Conservation (phyloP, 2,797 vertebrate genomes). For the Ctenopoma kingsleyae region DNA sequence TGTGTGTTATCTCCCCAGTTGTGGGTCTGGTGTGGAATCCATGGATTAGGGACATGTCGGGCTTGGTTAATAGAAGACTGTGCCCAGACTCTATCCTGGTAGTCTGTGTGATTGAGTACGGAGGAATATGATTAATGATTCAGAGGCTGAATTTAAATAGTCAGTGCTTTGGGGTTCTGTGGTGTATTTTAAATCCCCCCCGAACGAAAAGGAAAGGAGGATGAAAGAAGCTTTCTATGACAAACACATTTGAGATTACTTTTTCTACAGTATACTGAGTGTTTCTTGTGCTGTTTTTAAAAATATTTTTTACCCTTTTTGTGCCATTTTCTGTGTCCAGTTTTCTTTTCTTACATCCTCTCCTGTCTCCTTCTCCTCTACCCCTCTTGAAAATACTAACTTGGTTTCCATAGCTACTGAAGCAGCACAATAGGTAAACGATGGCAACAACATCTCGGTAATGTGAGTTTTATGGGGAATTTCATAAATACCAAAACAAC, state of each 20-base stretch:
- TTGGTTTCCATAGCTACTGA: conserved; percentile 80
- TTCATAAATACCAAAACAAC: conserved; percentile 6
- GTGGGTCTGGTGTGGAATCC: conserved; percentile 53
- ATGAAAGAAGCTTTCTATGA: too few relatives aligned
- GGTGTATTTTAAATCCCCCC: conserved; percentile 30
- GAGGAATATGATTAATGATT: conserved; percentile 69
- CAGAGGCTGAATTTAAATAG: conserved; percentile 55
- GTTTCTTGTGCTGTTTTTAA: neutral
- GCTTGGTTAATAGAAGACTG: conserved; percentile 66
- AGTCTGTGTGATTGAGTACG: conserved; percentile 56
- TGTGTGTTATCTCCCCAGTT: conserved; percentile 67
- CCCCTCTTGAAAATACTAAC: conserved; percentile 54
- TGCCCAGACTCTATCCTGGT: conserved; percentile 42
- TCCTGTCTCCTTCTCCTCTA: conserved; percentile 15
- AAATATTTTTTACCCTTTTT: conserved; percentile 5
- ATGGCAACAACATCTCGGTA: conserved; percentile 59
- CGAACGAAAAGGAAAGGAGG: conserved; percentile 13
- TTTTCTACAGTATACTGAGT: neutral
- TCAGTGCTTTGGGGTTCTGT: conserved; percentile 42
- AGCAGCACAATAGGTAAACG: conserved; percentile 47
- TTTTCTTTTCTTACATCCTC: conserved; percentile 42
- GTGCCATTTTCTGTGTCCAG: neutral
- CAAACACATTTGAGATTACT: too few relatives aligned
- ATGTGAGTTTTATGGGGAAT: conserved; percentile 4
- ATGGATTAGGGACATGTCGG: conserved; percentile 69